Conservation (phyloP, 2,888 invertebrate species). For the Thymelicus sylvestris region DNA sequence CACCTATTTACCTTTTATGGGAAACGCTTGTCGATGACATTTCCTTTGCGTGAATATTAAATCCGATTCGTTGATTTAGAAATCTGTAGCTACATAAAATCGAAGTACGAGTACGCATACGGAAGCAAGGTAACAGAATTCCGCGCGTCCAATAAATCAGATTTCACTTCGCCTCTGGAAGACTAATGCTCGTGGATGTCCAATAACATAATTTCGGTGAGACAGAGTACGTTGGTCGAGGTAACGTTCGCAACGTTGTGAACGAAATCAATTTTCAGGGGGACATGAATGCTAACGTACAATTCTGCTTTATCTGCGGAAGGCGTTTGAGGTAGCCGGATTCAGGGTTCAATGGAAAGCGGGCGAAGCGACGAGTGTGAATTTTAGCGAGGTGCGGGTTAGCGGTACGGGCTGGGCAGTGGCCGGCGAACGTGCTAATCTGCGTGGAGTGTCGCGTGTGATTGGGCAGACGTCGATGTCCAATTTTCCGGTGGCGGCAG, state of each 20-base stretch:
- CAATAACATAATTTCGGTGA: slow-evolving; percentile 67
- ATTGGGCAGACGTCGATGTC: slow-evolving; percentile 80
- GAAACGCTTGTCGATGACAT: slow-evolving; percentile 26
- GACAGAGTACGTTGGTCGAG: slow-evolving; percentile 60
- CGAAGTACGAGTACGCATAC: slow-evolving; percentile 7
- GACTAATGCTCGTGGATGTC: slow-evolving; percentile 56
- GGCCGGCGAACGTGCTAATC: slow-evolving; percentile 67
- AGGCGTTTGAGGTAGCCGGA: slow-evolving; percentile 50
- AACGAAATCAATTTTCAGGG: slow-evolving; percentile 55
- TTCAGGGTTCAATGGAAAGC: slow-evolving; percentile 69
- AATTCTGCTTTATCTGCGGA: slow-evolving; percentile 62
- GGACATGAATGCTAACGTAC: slow-evolving; percentile 57
- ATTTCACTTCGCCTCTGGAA: slow-evolving; percentile 43
- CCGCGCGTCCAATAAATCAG: slow-evolving; percentile 36
- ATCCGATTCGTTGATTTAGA: slow-evolving; percentile 26
- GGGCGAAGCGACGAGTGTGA: slow-evolving; percentile 54
- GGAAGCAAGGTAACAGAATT: slow-evolving; percentile 20
- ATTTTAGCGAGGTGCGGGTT: slow-evolving; percentile 61
- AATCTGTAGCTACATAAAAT: slow-evolving; percentile 21
- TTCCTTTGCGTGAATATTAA: slow-evolving; percentile 30
- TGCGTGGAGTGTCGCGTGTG: slow-evolving; percentile 82
- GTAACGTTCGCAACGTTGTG: slow-evolving; percentile 32
- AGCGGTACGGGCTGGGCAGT: slow-evolving; percentile 61
- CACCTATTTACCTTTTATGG: slow-evolving; percentile 38
- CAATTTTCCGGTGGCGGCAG: slow-evolving; percentile 76